phyloP scores from a whole-genome alignment of 2,888 invertebrate species.

The Caradrina kadenii region DNA sequence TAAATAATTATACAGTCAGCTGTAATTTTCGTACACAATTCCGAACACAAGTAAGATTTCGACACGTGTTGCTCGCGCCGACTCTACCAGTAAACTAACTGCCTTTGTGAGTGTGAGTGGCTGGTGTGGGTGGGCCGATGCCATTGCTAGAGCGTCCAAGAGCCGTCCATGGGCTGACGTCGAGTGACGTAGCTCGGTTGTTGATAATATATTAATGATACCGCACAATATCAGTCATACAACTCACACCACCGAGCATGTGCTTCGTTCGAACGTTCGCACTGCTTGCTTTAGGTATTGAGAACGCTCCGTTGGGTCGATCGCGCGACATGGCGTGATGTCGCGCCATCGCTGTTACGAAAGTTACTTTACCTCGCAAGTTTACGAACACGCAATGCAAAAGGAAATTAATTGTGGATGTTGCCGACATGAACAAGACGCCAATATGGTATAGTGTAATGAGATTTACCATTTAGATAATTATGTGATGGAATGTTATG shows the following conservation, averaged over 20 bases:
- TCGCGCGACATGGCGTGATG: conserved; percentile 87
- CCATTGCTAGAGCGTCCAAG: conserved; percentile 66
- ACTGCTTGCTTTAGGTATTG: conserved; percentile 36
- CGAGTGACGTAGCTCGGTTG: conserved; percentile 75
- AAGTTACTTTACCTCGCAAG: conserved; percentile 71
- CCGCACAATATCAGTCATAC: conserved; percentile 63
- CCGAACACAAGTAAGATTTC: conserved; percentile 70
- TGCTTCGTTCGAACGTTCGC: conserved; percentile 59
- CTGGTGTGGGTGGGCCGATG: conserved; percentile 69
- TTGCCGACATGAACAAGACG: conserved; percentile 30
- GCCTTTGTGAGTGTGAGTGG: conserved; percentile 27
- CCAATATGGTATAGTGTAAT: conserved; percentile 19
- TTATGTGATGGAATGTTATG: conserved; percentile 9
- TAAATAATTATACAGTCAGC: conserved; percentile 66
- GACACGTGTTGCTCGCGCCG: conserved; percentile 75
- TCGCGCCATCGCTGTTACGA: conserved; percentile 81
- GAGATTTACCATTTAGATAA: conserved; percentile 18
- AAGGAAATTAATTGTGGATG: conserved; percentile 49
- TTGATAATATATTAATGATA: conserved; percentile 56
- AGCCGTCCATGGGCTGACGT: conserved; percentile 72
- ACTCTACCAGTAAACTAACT: conserved; percentile 79
- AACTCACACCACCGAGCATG: conserved; percentile 64
- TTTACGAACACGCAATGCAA: conserved; percentile 54
- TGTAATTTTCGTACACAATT: conserved; percentile 68
- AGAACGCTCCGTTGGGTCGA: conserved; percentile 66